Conservation (phyloP, 2,888 invertebrate species). For the Sepiola atlantica region DNA sequence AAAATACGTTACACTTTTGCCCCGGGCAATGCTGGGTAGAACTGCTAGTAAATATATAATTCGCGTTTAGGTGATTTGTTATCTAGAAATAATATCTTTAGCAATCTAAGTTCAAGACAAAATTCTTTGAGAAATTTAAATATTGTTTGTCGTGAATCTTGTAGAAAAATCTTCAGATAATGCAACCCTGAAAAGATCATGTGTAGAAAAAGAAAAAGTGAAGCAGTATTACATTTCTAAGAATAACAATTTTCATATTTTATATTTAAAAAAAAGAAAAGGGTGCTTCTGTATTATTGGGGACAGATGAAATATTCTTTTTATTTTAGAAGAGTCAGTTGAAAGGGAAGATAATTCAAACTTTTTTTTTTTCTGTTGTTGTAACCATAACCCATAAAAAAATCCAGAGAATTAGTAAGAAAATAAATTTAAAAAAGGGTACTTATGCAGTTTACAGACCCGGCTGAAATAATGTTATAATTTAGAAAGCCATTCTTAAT, state of each 20-base stretch:
- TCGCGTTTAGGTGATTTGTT: no score
- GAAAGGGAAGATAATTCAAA: not conserved
- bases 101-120: not conserved
- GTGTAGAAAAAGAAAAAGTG: not conserved
- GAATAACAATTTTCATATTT: not conserved
- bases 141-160: not conserved
- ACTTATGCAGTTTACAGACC: no score
- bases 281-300: not conserved
- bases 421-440: no score
- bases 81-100: not conserved
- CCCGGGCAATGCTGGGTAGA: no score
- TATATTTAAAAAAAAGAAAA: not conserved
- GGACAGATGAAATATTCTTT: not conserved
- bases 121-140: not conserved
- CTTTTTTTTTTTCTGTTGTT: no score
- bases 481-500: no score
- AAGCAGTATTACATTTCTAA: not conserved
- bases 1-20: no score
- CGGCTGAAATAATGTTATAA: no score
- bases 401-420: no score
- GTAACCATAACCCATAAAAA: no score
- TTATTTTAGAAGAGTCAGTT: not conserved
- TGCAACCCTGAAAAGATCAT: not conserved
- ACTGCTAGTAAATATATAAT: no score
- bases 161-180: not conserved